These are phyloP conservation scores for Scrobipalpa atriplicella DNA, from an alignment of 2,888 invertebrate species.

Conservation along the genomic window DNA sequence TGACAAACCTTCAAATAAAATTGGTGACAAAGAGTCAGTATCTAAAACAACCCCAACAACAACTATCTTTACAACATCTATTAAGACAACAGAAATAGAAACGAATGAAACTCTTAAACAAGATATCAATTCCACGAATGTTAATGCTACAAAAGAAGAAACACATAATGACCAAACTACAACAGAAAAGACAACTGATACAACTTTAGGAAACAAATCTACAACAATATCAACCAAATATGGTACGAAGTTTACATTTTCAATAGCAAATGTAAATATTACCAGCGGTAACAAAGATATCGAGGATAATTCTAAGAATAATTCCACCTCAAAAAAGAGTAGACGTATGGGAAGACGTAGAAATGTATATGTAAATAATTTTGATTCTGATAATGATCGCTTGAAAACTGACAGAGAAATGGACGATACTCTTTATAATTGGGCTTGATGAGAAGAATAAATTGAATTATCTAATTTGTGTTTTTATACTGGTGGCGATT, in stretches of 20 bases:
- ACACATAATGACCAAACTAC: not conserved
- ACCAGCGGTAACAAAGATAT: not conserved
- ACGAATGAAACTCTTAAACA: not conserved
- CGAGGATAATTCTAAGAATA: not conserved
- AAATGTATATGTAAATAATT: too few species aligned
- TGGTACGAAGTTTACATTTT: not conserved
- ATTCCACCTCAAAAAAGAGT: too few species aligned
- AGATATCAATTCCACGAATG: not conserved
- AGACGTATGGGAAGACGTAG: too few species aligned
- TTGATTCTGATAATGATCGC: too few species aligned
- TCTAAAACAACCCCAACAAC: not conserved
- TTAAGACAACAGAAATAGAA: not conserved
- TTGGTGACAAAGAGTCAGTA: not conserved
- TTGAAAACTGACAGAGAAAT: too few species aligned
- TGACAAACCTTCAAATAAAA: not conserved
- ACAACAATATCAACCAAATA: not conserved
- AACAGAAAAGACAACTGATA: not conserved
- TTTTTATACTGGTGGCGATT: too few species aligned
- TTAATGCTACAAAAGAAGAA: not conserved
- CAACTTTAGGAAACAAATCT: not conserved
- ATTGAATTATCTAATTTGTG: too few species aligned
- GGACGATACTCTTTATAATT: too few species aligned
- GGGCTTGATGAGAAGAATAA: too few species aligned
- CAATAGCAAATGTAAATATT: not conserved
- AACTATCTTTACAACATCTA: not conserved